Base-by-base conservation (phyloP, 2,888 invertebrate genomes). In the Eledona agricola region DNA sequence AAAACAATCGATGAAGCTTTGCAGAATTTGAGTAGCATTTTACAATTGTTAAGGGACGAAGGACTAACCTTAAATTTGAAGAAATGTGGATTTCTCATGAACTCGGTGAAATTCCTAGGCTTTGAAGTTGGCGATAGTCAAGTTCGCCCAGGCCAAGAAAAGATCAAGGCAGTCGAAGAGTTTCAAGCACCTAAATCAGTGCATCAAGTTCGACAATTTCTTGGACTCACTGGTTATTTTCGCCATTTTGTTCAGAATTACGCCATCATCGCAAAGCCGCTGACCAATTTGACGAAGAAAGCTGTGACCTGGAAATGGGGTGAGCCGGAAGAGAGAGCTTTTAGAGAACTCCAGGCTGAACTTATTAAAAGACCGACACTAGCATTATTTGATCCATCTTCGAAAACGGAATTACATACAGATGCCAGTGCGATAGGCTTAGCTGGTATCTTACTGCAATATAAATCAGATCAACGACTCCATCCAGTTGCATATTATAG, bases 151-250 rank as follows among this genome's bases (percentile, higher is more conserved):
- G 65, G 66, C 1, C 12, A 17, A 3, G 46, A 49, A 3, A 67
- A 70, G 57, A 61, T 58, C 0, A 35, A 35, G 16, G 58, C 65
- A 1, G 59, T 71, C 3, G n/a, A 35, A 9, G 46, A 65, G 11
- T 69, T 68, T 51, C 54, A 57, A 3, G 22, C 29, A 2, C 67
- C 71, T 1, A 51, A 26, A 2, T 62, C 52, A 23, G 60, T 63
- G 0, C 59, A 60, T 2, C 54, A 64, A 12, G 43, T 71, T 3
- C 31, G 64, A 42, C 59, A 64, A 12, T 70, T 70, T 47, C 5
- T 69, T 9, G 66, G 68, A 4, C 35, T 71, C 2, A 59, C 68
- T 1, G 54, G 53, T 1, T 69, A 62, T 51, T 70, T 68, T 64
- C 29, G 67, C 2, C 65, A 66, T 26, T 71, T 68, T 45, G 59